Evolutionary conservation across 2,797 vertebrate genomes (phyloP).

Genomic region (Pangasius djambal): DNA sequence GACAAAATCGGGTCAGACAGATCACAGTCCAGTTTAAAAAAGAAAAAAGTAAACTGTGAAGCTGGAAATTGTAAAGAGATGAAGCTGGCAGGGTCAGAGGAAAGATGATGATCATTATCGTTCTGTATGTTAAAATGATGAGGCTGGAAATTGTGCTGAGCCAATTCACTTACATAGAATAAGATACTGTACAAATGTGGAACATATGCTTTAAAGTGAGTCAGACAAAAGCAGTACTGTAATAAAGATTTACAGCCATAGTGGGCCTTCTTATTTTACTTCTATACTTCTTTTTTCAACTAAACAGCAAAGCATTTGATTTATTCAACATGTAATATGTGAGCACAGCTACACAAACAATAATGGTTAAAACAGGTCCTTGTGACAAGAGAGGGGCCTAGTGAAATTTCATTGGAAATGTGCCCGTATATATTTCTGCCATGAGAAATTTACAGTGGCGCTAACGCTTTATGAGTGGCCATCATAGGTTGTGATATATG

Average conservation of each 20-base stretch:
- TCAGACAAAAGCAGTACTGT: slow-evolving; percentile 35
- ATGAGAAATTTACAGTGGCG: slow-evolving; percentile 39
- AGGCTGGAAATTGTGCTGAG: slow-evolving; percentile 31
- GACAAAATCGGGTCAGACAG: slow-evolving; percentile 95
- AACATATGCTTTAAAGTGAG: slow-evolving; percentile 19
- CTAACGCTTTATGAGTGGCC: slow-evolving; percentile 51
- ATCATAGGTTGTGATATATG: slow-evolving; percentile 72
- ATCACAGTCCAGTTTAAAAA: slow-evolving; percentile 64
- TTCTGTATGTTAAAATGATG: slow-evolving; percentile 38
- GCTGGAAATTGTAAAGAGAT: slow-evolving; percentile 39
- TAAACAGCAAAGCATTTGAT: slow-evolving; percentile 33
- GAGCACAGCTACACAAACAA: slow-evolving; percentile 25
- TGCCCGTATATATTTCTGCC: slow-evolving; percentile 27
- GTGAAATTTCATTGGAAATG: slow-evolving; percentile 39
- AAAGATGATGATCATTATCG: slow-evolving; percentile 37
- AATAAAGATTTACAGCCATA: slow-evolving; percentile 46
- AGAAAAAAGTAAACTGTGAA: slow-evolving; percentile 21
- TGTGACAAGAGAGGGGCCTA: slow-evolving; percentile 15
- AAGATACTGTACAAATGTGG: slow-evolving; percentile 26
- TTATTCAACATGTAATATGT: background rate
- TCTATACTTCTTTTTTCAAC: slow-evolving; percentile 4
- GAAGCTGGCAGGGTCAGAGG: slow-evolving; percentile 26
- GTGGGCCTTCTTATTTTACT: background rate
- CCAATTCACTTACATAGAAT: slow-evolving; percentile 15
- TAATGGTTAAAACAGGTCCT: slow-evolving; percentile 21